Percentiles rank a stretch among this genome's conserved stretches.
These are phyloP conservation scores for Lepus americanus DNA, from an alignment of 2,113 vertebrate genomes.

Conservation along the genomic window DNA sequence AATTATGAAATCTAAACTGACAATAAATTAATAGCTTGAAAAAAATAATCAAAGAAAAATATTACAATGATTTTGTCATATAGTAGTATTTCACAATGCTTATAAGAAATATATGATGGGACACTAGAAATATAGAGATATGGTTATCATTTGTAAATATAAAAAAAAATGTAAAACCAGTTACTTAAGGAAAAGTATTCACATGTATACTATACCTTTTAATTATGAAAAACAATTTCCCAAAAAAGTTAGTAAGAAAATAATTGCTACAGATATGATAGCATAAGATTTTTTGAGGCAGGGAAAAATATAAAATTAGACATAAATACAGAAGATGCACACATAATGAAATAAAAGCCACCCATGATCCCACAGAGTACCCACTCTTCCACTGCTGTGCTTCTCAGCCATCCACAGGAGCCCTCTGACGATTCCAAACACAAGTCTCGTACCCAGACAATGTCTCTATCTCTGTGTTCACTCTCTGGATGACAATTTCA, in stretches of 20 bases:
- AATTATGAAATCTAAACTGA: neutral
- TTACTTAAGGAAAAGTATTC: neutral
- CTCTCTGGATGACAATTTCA: neutral
- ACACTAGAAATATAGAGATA: neutral
- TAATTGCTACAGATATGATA: neutral
- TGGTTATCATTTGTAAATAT: neutral
- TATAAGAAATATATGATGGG: neutral
- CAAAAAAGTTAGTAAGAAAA: neutral
- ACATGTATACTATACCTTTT: neutral
- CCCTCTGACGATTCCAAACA: neutral
- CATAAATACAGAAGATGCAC: neutral
- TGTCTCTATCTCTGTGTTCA: neutral
- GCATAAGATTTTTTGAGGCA: neutral
- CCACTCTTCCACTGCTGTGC: neutral
- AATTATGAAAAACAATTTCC: no score
- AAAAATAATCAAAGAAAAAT: neutral
- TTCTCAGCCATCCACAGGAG: neutral
- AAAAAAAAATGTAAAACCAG: neutral
- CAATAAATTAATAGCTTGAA: neutral
- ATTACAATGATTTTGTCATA: neutral
- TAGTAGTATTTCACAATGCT: neutral
- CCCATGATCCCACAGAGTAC: neutral
- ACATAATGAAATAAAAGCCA: neutral
- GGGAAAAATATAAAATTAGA: neutral
- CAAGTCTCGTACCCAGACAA: fast-evolving